phyloP scores from a whole-genome alignment of 2,113 vertebrate species.

The Heterotilapia buettikoferi region DNA sequence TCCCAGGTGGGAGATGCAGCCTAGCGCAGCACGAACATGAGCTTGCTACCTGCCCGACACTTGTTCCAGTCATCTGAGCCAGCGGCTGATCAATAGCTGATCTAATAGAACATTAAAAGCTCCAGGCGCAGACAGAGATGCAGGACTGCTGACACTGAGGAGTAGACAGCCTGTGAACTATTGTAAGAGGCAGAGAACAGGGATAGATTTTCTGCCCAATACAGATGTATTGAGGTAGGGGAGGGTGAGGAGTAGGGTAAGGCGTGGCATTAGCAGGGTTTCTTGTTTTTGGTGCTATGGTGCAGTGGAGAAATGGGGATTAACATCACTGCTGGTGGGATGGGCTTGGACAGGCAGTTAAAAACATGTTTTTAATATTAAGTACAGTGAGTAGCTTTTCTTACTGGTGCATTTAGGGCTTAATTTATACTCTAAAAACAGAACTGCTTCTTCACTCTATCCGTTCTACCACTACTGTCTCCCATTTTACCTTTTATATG shows the following conservation, averaged over 20 bases:
- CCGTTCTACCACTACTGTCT: background rate
- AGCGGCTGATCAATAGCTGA: constrained; percentile 60
- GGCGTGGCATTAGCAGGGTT: constrained; percentile 29
- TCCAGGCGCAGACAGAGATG: constrained; percentile 17
- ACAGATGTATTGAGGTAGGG: background rate
- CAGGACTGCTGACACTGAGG: constrained; percentile 51
- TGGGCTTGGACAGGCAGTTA: background rate
- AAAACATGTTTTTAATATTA: background rate
- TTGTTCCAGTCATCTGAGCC: constrained; percentile 60
- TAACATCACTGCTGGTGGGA: background rate
- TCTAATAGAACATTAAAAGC: constrained; percentile 64
- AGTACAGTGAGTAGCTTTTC: background rate
- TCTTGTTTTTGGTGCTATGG: constrained; percentile 43
- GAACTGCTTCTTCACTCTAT: background rate
- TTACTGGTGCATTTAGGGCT: background rate
- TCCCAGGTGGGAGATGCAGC: constrained; percentile 23
- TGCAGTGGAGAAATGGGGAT: constrained; percentile 11
- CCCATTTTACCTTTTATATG: background rate
- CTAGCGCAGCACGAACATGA: background rate
- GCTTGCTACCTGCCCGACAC: constrained; percentile 43
- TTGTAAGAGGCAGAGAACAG: background rate
- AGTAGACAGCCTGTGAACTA: constrained; percentile 26
- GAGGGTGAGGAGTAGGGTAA: constrained; percentile 2
- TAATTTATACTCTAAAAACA: background rate
- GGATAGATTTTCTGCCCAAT: constrained; percentile 31